A percentile compares a stretch with the other conserved stretches of the same genome.
phyloP scores from a whole-genome alignment of 30 jellyfish, hydroid and myxozoan species.

The Aurelia sp. region DNA sequence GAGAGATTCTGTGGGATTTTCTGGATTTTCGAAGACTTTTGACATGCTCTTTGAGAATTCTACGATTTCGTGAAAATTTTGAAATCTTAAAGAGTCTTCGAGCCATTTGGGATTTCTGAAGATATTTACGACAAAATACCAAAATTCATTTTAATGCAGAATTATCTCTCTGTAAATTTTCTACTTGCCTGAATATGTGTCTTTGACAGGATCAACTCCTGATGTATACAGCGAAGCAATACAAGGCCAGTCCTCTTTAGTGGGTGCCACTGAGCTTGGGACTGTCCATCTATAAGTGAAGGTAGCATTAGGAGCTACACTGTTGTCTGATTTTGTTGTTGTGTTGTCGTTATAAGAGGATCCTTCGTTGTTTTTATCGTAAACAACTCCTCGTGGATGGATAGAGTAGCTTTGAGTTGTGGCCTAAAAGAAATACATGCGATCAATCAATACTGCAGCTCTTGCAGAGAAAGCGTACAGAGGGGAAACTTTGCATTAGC shows the following conservation, averaged over 20 bases:
- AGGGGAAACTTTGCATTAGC: too few species aligned
- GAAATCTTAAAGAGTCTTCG: too few species aligned
- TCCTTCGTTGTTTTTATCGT: constrained; percentile 65
- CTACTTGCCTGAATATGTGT: constrained; percentile 65
- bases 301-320: constrained; percentile 22
- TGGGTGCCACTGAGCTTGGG: constrained; percentile 44
- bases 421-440: too few species aligned
- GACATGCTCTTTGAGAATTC: too few species aligned
- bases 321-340: constrained; percentile 44
- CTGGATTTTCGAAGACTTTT: too few species aligned
- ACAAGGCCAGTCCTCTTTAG: constrained; percentile 68
- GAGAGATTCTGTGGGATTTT: too few species aligned
- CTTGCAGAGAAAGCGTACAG: too few species aligned
- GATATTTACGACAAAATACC: too few species aligned
- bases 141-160: neutral
- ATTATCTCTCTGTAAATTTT: neutral
- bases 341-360: constrained; percentile 49
- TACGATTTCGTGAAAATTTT: too few species aligned
- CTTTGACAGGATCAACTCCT: constrained; percentile 54
- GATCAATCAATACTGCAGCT: too few species aligned
- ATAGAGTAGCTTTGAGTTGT: constrained; percentile 28
- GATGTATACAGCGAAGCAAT: constrained; percentile 66
- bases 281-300: constrained; percentile 67
- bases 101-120: too few species aligned
- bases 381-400: constrained; percentile 78